Percentiles rank a stretch among this genome's conserved stretches.
Evolutionary conservation across 2,888 invertebrate species (phyloP).

Genomic region (Lasiommata megera): DNA sequence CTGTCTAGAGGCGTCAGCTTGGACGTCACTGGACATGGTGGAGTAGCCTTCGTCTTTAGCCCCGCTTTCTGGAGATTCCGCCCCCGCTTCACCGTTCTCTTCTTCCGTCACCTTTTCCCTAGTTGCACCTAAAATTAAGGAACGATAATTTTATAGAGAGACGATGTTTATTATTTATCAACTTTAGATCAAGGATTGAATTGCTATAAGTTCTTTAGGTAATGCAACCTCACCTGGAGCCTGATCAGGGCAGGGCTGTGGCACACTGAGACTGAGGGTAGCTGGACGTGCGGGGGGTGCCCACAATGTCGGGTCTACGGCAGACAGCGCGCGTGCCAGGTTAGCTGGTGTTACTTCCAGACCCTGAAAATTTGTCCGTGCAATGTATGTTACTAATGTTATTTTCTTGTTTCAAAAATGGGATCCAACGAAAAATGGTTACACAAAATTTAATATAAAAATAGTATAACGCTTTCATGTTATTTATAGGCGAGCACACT

Average conservation of each 20-base stretch:
- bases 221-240: slow-evolving; percentile 47
- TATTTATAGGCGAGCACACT: no score
- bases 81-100: slow-evolving; percentile 82
- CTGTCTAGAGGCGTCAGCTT: slow-evolving; percentile 84
- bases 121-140: slow-evolving; percentile 49
- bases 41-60: slow-evolving; percentile 92
- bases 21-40: slow-evolving; percentile 91
- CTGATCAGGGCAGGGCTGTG: slow-evolving; percentile 70
- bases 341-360: slow-evolving; percentile 83
- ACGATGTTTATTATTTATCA: no score
- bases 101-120: slow-evolving; percentile 66
- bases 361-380: slow-evolving; percentile 56
- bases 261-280: slow-evolving; percentile 85
- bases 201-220: no score
- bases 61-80: slow-evolving; percentile 88
- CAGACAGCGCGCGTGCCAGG: slow-evolving; percentile 82
- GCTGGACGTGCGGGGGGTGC: slow-evolving; percentile 85
- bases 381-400: background rate
- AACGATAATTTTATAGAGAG: background rate
- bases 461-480: no score
- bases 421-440: no score
- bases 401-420: background rate
- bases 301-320: slow-evolving; percentile 85
- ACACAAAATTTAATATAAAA: no score
- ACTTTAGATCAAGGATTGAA: no score